Conservation (phyloP, 1,140 invertebrate genomes). For the Frieseomelitta varia region DNA sequence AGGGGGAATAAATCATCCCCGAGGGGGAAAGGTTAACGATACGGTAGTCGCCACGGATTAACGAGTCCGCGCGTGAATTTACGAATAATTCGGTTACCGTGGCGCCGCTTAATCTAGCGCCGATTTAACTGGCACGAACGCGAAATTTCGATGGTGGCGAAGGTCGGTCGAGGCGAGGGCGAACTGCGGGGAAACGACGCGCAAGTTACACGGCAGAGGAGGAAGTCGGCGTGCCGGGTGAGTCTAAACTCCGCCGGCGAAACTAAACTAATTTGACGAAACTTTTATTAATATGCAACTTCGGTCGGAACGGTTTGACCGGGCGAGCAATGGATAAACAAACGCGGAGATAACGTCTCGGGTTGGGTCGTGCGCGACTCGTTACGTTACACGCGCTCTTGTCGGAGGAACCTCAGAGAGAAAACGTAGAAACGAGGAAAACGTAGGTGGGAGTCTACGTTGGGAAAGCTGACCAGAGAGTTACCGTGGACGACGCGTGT, state of each 20-base stretch:
- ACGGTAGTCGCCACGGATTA: not conserved
- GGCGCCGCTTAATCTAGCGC: slow-evolving; percentile 40
- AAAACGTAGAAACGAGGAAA: not conserved
- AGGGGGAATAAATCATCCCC: not conserved
- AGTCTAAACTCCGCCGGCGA: slow-evolving; percentile 49
- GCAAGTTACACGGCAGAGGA: slow-evolving; percentile 39
- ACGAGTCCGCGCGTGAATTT: not conserved
- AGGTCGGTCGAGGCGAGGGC: slow-evolving; percentile 23
- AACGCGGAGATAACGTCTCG: slow-evolving; percentile 64
- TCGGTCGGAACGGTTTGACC: slow-evolving; percentile 33
- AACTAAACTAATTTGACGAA: slow-evolving; percentile 74
- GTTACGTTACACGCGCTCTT: not conserved
- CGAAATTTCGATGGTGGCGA: slow-evolving; percentile 32
- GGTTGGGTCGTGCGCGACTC: slow-evolving; percentile 23
- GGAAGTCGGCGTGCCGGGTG: slow-evolving; percentile 40
- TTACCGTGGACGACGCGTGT: not conserved
- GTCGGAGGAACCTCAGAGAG: not conserved
- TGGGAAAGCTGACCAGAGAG: not conserved
- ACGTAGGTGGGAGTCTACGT: not conserved
- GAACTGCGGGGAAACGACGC: slow-evolving; percentile 42
- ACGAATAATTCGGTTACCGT: slow-evolving; percentile 15
- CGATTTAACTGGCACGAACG: slow-evolving; percentile 22
- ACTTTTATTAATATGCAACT: slow-evolving; percentile 77
- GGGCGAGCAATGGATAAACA: slow-evolving; percentile 59
- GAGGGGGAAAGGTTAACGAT: not conserved